Evolutionary conservation across 1,140 invertebrate species (phyloP).

Genomic region (Globodera ellingtonae): DNA sequence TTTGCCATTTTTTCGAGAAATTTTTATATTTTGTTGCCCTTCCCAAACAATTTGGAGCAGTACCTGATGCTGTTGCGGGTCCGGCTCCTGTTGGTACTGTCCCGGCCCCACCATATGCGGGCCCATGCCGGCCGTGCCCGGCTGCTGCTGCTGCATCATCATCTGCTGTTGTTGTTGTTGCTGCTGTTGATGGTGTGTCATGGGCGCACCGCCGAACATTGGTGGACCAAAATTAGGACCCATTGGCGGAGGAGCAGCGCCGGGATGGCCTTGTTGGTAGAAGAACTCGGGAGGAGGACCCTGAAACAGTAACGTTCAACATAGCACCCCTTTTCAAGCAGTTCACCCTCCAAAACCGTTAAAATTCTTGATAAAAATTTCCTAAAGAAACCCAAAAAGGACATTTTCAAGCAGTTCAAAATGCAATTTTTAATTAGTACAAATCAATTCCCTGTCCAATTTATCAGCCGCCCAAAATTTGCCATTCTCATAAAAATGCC

Average conservation of each 20-base stretch:
- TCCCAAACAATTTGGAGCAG: not conserved
- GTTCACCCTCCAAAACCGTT: too few species aligned
- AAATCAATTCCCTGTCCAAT: not conserved
- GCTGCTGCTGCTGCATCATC: constrained; percentile 27
- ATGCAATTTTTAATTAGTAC: too few species aligned
- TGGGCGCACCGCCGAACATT: constrained; percentile 17
- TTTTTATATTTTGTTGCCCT: too few species aligned
- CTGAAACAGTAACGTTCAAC: not conserved
- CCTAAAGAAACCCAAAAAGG: not conserved
- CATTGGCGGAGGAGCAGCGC: not conserved
- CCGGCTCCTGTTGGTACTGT: constrained; percentile 8
- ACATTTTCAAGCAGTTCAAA: not conserved
- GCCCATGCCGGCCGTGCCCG: constrained; percentile 1
- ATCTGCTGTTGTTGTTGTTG: constrained; percentile 13
- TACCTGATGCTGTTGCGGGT: constrained; percentile 16
- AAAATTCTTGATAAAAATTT: not conserved
- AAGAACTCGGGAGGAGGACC: constrained; percentile 27
- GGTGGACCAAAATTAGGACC: constrained; percentile 16
- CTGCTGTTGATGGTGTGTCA: not conserved
- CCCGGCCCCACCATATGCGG: constrained; percentile 4
- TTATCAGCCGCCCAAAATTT: not conserved
- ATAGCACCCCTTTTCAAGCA: too few species aligned
- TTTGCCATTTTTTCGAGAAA: too few species aligned
- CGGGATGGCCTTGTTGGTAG: constrained; percentile 33
- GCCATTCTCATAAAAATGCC: not conserved